phyloP scores from a whole-genome alignment of 2,113 vertebrate genomes.

The Anthoscopus minutus region DNA sequence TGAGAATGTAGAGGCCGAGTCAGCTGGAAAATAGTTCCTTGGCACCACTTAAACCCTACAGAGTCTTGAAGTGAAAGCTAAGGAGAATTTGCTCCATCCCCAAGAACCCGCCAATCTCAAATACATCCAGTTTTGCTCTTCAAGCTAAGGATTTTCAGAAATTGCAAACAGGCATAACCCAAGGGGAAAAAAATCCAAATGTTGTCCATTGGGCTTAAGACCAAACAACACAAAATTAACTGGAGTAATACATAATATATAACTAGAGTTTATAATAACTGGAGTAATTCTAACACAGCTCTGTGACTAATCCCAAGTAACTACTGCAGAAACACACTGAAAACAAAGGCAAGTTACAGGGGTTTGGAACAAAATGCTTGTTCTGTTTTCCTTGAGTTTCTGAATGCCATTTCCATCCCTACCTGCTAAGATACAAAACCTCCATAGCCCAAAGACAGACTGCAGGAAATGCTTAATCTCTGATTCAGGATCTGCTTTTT shows the following conservation, averaged over 20 bases:
- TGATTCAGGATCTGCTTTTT: background rate
- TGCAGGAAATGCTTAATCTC: background rate
- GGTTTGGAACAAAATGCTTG: background rate
- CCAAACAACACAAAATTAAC: background rate
- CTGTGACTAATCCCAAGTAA: background rate
- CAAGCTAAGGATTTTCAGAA: background rate
- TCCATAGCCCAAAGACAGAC: background rate
- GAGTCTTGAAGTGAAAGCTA: background rate
- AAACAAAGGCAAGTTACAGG: background rate
- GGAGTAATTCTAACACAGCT: background rate
- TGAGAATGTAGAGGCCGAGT: background rate
- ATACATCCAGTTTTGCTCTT: background rate
- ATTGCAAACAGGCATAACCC: background rate
- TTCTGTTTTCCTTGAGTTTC: background rate
- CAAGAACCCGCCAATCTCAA: background rate
- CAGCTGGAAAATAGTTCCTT: conserved; percentile 53
- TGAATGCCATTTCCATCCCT: background rate
- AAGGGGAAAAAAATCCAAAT: background rate
- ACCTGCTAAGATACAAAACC: background rate
- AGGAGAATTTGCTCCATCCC: background rate
- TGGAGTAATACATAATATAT: background rate
- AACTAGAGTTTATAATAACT: no score
- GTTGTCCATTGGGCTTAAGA: background rate
- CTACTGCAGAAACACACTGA: background rate
- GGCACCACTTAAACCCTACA: background rate